Base-by-base conservation (phyloP, 2,113 vertebrate species). In the Chloebia gouldiae region DNA sequence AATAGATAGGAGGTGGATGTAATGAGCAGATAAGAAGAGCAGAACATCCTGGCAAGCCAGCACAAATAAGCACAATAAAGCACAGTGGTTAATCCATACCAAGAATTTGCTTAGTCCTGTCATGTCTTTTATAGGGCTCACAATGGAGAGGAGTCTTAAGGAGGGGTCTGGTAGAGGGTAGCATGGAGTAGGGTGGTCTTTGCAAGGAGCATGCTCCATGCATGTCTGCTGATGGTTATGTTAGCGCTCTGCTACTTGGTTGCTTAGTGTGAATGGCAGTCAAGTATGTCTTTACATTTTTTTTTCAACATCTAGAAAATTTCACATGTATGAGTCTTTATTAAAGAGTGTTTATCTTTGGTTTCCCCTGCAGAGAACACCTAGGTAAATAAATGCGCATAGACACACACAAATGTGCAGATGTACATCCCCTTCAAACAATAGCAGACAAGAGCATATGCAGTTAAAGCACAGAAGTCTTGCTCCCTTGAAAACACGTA, bases 341-440 rank as follows among this genome's bases (percentile, higher is more conserved):
- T 14, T 8, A 35, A 86, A 60, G 19, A 33, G 13, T 40, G 12
- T 37, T 70, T 73, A 18, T 44, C 44, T 61, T 76, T 57, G 7
- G 30, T 22, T 53, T 72, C 4, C 23, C 10, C 13, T 57, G 14
- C 16, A 75, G 22, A 68, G 54, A 86, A 23, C 14, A 49, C 6
- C 2, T 45, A 51, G 12, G 19, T 59, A 42, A 81, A 72, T 31
- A 80, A 73, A 83, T 30, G 44, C 7, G 60, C 2, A 18, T 21
- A 69, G 19, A 50, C 5, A 33, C 6, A 18, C 13, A n/a, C 6
- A 49, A n/a, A 44, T 7, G 9, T 28, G 30, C 7, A 64, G 9
- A 3, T 3, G 9, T 39, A 6, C 5, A 6, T 15, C 2, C 9
- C 4, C 19, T 15, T 22, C 14, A 64, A n/a, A 42, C 7, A 68